These are phyloP conservation scores for Anolis sagrei DNA, from an alignment of 2,113 vertebrate species.

Conservation along the genomic window DNA sequence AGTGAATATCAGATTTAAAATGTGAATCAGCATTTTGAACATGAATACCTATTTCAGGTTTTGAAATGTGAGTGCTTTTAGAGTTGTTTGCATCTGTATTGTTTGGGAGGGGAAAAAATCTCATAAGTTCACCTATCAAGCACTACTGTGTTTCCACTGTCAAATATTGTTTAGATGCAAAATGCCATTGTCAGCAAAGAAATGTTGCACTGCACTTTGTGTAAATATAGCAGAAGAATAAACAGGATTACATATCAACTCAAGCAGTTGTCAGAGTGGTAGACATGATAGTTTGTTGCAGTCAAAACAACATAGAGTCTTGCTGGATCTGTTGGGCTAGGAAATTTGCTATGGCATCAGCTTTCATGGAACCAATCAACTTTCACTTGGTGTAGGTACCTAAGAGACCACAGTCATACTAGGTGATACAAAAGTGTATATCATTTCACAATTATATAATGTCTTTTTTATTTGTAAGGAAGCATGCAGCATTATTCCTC, in stretches of 20 bases:
- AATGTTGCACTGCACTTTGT: neutral
- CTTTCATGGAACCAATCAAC: neutral
- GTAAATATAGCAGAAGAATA: neutral
- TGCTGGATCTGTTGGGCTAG: neutral
- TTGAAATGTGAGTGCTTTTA: neutral
- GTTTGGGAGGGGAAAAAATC: neutral
- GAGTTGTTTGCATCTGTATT: neutral
- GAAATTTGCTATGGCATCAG: neutral
- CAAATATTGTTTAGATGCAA: neutral
- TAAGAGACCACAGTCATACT: neutral
- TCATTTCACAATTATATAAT: neutral
- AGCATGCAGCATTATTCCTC: too few species aligned
- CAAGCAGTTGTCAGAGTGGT: neutral
- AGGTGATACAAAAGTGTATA: neutral
- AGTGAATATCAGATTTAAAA: conserved; percentile 1
- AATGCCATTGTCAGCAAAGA: conserved; percentile 2
- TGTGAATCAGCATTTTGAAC: neutral
- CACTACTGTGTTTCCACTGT: neutral
- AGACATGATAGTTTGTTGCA: neutral
- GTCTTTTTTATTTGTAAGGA: neutral
- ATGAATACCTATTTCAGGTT: neutral
- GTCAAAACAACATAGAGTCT: neutral
- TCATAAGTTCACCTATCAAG: neutral
- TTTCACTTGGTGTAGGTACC: neutral
- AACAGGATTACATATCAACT: neutral